Evolutionary conservation across 2,797 vertebrate genomes (phyloP).

Genomic region (Channa striata): DNA sequence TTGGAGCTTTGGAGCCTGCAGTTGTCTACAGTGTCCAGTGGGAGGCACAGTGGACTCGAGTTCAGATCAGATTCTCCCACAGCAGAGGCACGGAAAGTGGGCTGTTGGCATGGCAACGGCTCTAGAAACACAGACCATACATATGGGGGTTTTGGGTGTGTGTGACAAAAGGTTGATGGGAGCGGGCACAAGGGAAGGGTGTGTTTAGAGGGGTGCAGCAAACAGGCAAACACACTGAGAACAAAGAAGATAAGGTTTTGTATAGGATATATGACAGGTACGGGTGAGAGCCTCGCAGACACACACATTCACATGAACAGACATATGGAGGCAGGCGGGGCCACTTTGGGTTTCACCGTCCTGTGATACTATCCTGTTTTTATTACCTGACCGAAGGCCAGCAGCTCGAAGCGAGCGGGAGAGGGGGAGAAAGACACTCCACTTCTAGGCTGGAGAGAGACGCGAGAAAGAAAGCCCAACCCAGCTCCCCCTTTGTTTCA

Average conservation of each 20-base stretch:
- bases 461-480: constrained; percentile 83
- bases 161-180: constrained; percentile 58
- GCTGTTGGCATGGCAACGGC: constrained; percentile 88
- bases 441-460: constrained; percentile 88
- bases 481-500: constrained; percentile 42
- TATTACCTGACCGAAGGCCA: constrained; percentile 87
- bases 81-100: constrained; percentile 84
- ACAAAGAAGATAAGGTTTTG: constrained; percentile 76
- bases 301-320: constrained; percentile 78
- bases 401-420: constrained; percentile 78
- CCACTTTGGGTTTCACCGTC: constrained; percentile 87
- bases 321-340: constrained; percentile 84
- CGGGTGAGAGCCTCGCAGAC: constrained; percentile 87
- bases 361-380: constrained; percentile 91
- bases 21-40: constrained; percentile 80
- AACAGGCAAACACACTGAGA: constrained; percentile 84
- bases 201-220: constrained; percentile 80
- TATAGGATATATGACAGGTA: constrained; percentile 91
- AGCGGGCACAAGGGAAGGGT: constrained; percentile 63
- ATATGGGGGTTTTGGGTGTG: constrained; percentile 65
- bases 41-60: constrained; percentile 82
- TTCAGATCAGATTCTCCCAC: constrained; percentile 78
- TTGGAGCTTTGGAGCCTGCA: constrained; percentile 70
- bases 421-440: constrained; percentile 76
- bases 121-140: constrained; percentile 82